Conservation (phyloP, 2,888 invertebrate species). For the Heliconius ethilla region DNA sequence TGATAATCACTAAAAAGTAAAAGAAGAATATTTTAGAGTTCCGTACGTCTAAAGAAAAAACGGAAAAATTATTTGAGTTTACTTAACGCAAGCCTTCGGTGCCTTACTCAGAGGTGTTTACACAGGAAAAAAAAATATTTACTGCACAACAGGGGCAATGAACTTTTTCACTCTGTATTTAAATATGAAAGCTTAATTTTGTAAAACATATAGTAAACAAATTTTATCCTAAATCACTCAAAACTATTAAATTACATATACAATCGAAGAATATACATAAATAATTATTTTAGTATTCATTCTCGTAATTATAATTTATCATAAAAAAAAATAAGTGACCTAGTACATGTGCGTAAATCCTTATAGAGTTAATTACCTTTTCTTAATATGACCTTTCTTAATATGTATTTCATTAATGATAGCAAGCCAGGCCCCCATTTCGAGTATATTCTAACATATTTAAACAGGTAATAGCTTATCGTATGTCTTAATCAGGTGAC, state of each 20-base stretch:
- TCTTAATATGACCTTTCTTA: neutral
- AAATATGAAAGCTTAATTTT: neutral
- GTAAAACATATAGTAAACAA: neutral
- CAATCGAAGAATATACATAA: neutral
- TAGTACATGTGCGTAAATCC: neutral
- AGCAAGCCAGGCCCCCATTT: constrained; percentile 13
- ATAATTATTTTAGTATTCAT: no score
- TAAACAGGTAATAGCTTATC: constrained; percentile 31
- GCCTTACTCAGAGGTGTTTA: neutral
- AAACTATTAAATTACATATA: no score
- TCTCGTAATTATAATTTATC: no score
- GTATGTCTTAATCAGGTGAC: constrained; percentile 58
- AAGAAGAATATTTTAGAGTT: no score
- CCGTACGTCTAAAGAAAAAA: no score
- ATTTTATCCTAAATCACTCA: neutral
- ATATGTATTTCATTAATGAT: neutral
- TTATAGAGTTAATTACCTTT: neutral
- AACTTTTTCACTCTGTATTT: neutral
- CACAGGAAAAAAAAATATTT: neutral
- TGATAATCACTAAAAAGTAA: no score
- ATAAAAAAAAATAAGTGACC: no score
- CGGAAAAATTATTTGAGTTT: neutral
- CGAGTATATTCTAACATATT: constrained; percentile 5
- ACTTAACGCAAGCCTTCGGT: neutral
- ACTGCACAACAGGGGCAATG: neutral